A percentile compares a stretch with the other conserved stretches of the same genome.
Conservation (phyloP, 2,888 invertebrate species). For the Agrochola lychnidis region DNA sequence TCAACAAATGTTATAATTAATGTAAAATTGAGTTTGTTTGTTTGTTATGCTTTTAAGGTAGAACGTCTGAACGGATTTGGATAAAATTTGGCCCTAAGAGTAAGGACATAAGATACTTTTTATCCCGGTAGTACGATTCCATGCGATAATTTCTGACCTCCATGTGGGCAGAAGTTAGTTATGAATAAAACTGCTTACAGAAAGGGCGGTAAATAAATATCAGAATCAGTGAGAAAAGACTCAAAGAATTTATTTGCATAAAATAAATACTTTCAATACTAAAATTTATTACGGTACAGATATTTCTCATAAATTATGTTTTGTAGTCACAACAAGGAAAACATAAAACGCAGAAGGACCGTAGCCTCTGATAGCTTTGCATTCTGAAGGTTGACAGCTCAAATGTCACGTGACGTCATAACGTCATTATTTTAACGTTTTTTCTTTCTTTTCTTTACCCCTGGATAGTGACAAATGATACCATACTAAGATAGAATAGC, state of each 20-base stretch:
- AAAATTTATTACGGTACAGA: constrained; percentile 45
- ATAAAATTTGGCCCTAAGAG: too few relatives aligned
- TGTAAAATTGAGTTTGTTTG: too few relatives aligned
- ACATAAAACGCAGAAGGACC: background rate
- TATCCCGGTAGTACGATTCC: too few relatives aligned
- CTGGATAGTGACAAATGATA: too few relatives aligned
- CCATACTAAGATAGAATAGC: too few relatives aligned
- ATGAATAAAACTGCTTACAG: background rate
- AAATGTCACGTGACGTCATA: background rate
- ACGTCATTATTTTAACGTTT: background rate
- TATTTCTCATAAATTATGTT: constrained; percentile 48
- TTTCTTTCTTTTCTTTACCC: too few relatives aligned
- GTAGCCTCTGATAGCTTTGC: background rate
- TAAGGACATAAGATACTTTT: too few relatives aligned
- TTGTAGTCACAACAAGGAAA: background rate
- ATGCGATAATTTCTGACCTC: too few relatives aligned
- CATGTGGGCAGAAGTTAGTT: background rate
- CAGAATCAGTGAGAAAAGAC: background rate
- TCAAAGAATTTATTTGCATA: constrained; percentile 19
- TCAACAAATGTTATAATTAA: background rate
- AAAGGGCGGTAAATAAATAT: constrained; percentile 17
- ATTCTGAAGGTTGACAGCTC: background rate
- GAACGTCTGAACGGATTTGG: too few relatives aligned
- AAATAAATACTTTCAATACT: constrained; percentile 36
- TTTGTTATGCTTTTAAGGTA: too few relatives aligned